Percentiles rank a stretch among this genome's conserved stretches.
phyloP scores from a whole-genome alignment of 2,888 invertebrate genomes.

The Phytoseiulus persimilis region DNA sequence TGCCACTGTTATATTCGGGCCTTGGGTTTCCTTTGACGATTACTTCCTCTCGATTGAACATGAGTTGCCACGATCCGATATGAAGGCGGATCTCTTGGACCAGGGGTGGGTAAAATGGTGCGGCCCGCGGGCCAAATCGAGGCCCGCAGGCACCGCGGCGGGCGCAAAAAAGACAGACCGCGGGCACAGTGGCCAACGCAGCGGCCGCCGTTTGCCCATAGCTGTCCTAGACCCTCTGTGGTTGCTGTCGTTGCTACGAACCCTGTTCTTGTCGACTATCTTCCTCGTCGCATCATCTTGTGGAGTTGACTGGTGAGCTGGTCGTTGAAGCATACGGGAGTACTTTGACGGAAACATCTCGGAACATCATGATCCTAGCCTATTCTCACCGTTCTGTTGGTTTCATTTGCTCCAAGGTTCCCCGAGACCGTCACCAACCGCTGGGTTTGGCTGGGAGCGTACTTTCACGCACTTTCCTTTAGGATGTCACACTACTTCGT shows the following conservation, averaged over 20 bases:
- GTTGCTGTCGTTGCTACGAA: neutral
- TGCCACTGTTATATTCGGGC: constrained; percentile 76
- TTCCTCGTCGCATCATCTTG: constrained; percentile 13
- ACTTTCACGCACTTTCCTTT: constrained; percentile 80
- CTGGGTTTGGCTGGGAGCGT: constrained; percentile 64
- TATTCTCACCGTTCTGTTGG: too few relatives aligned
- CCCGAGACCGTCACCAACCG: neutral
- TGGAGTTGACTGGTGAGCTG: neutral
- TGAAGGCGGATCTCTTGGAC: neutral
- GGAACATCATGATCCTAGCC: too few relatives aligned
- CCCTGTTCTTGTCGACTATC: neutral
- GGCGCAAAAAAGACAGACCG: too few relatives aligned
- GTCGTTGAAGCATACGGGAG: neutral
- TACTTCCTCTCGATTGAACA: constrained; percentile 52
- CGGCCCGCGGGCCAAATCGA: too few relatives aligned
- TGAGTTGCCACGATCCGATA: neutral
- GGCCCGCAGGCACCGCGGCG: too few relatives aligned
- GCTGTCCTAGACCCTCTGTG: constrained; percentile 15
- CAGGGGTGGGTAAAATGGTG: too few relatives aligned
- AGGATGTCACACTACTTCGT: constrained; percentile 93
- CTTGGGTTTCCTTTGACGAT: constrained; percentile 71
- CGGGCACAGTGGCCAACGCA: too few relatives aligned
- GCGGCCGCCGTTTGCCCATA: too few relatives aligned
- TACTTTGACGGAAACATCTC: too few relatives aligned
- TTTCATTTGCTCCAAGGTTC: neutral